phyloP scores from a whole-genome alignment of 1,140 invertebrate species.

The Mesaphorura yosii region DNA sequence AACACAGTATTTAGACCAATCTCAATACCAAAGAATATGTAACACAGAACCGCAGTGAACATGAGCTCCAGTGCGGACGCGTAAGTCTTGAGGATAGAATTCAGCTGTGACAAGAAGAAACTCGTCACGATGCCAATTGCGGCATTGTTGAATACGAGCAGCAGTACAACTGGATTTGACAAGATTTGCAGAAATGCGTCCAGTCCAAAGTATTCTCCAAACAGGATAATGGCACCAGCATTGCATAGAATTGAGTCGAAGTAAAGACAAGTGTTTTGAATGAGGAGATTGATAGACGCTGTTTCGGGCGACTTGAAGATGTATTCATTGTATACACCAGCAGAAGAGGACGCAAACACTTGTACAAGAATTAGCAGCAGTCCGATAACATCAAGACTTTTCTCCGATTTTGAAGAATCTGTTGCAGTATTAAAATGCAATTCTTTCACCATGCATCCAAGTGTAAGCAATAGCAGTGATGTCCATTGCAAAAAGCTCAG shows the following conservation, averaged over 20 bases:
- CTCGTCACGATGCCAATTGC: constrained; percentile 85
- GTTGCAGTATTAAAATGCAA: constrained; percentile 45
- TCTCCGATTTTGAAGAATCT: neutral
- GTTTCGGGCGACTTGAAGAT: constrained; percentile 70
- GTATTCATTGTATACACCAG: constrained; percentile 94
- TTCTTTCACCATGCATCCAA: constrained; percentile 87
- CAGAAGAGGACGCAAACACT: constrained; percentile 82
- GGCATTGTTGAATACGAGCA: constrained; percentile 77
- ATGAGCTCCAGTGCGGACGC: constrained; percentile 85
- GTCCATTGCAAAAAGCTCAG: constrained; percentile 76
- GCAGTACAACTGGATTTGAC: constrained; percentile 44
- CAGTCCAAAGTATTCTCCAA: constrained; percentile 55
- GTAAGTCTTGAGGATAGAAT: constrained; percentile 93
- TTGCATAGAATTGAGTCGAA: constrained; percentile 87
- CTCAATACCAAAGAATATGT: constrained; percentile 74
- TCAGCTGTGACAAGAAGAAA: constrained; percentile 82
- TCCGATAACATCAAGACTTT: constrained; percentile 18
- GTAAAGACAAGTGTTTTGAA: constrained; percentile 96
- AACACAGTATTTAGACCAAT: constrained; percentile 70
- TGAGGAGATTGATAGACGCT: constrained; percentile 65
- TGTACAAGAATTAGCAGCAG: constrained; percentile 46
- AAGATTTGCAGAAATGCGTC: constrained; percentile 47
- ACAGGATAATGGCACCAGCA: constrained; percentile 48
- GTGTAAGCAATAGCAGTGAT: constrained; percentile 69
- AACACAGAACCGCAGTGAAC: constrained; percentile 80